Conservation (phyloP, 2,797 vertebrate species). For the Galagoides demidoff region DNA sequence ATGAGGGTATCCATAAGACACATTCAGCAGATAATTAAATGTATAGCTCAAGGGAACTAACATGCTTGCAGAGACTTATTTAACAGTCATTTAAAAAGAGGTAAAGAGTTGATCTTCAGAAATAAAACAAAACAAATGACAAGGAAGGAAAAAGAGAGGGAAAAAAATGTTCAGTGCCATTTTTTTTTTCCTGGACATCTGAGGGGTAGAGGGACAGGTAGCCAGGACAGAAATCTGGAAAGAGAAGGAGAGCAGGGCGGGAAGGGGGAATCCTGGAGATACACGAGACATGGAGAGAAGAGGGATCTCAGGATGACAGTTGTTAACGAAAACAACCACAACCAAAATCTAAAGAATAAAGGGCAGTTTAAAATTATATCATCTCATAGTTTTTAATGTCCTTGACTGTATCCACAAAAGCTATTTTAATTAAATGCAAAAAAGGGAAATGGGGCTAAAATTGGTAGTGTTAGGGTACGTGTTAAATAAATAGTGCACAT, state of each 20-base stretch:
- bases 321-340: not conserved
- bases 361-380: not conserved
- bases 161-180: not conserved
- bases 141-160: not conserved
- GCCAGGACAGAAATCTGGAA: not conserved
- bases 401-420: not conserved
- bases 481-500: not conserved
- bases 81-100: not conserved
- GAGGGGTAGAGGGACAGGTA: not conserved
- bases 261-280: not conserved
- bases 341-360: not conserved
- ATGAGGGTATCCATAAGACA: not conserved
- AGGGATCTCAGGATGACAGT: not conserved
- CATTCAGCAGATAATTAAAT: not conserved
- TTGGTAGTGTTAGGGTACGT: not conserved
- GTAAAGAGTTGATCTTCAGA: not conserved
- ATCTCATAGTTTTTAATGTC: not conserved
- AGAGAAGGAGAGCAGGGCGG: rapidly evolving
- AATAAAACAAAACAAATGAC: not conserved
- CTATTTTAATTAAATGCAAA: not conserved
- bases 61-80: not conserved
- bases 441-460: not conserved
- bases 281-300: not conserved
- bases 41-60: not conserved
- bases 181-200: not conserved